Conservation (phyloP, 2,113 vertebrate species). For the Seriola aureovittata region DNA sequence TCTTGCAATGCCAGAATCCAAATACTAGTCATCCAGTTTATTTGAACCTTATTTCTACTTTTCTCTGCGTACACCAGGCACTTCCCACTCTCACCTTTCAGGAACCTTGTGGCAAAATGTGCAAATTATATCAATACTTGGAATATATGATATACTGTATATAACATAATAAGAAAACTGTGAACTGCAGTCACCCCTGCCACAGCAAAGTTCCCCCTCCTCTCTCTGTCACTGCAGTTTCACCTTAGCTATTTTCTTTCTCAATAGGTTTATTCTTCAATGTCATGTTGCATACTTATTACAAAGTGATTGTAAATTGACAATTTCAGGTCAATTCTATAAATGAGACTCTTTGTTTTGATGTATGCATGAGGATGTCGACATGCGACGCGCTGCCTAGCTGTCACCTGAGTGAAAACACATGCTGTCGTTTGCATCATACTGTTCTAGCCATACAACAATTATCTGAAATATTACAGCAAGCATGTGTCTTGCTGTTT, state of each 20-base stretch:
- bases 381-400: background rate
- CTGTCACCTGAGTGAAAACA: slow-evolving; percentile 1
- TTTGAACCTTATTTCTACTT: background rate
- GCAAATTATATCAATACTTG: slow-evolving; percentile 18
- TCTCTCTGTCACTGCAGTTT: background rate
- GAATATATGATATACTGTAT: background rate
- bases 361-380: background rate
- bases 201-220: background rate
- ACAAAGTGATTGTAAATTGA: slow-evolving; percentile 6
- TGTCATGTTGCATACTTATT: background rate
- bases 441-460: background rate
- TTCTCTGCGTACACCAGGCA: background rate
- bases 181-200: background rate
- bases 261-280: background rate
- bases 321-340: background rate
- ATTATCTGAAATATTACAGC: background rate
- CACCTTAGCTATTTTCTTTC: background rate
- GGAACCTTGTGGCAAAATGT: background rate
- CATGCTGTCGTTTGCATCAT: background rate
- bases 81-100: background rate
- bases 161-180: background rate
- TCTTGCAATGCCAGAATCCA: background rate
- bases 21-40: background rate
- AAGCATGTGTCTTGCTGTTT: background rate
- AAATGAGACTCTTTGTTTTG: background rate